phyloP scores from a whole-genome alignment of 1,140 invertebrate genomes.

The Hylaeus volcanicus region DNA sequence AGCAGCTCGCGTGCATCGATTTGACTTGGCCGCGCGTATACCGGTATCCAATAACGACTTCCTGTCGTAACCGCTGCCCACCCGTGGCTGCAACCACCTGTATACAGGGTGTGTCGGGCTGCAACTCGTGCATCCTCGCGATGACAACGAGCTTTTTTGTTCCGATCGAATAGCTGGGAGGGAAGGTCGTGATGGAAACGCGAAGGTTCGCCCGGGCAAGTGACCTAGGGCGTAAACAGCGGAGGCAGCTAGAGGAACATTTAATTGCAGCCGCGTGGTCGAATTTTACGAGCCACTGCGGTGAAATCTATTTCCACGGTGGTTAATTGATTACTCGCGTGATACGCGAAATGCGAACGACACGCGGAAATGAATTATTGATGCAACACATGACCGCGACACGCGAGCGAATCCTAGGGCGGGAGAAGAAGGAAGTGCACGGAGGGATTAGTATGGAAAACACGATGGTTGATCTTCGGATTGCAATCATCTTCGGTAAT shows the following conservation, averaged over 20 bases:
- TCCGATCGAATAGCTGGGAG: not conserved
- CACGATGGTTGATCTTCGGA: not conserved
- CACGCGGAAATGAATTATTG: constrained; percentile 36
- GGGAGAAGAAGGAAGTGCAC: not conserved
- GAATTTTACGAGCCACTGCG: not conserved
- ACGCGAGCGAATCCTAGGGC: not conserved
- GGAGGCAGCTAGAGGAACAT: not conserved
- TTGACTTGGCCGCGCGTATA: constrained; percentile 18
- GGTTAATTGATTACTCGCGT: constrained; percentile 37
- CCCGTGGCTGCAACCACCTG: constrained; percentile 5
- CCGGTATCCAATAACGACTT: constrained; percentile 33
- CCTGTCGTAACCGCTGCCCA: constrained; percentile 1
- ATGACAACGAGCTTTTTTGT: not conserved
- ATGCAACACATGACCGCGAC: constrained; percentile 28
- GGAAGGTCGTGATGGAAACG: not conserved
- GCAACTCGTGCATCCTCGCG: not conserved
- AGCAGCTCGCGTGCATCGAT: constrained; percentile 42
- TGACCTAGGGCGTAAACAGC: not conserved
- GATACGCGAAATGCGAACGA: constrained; percentile 26
- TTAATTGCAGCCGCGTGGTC: not conserved
- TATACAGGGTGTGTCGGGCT: constrained; percentile 1
- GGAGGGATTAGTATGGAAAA: not conserved
- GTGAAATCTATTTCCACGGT: constrained; percentile 7
- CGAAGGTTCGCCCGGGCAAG: not conserved
- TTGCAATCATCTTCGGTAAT: no score